Conservation (phyloP, 2,888 invertebrate species). For the Criorhina ranunculi region DNA sequence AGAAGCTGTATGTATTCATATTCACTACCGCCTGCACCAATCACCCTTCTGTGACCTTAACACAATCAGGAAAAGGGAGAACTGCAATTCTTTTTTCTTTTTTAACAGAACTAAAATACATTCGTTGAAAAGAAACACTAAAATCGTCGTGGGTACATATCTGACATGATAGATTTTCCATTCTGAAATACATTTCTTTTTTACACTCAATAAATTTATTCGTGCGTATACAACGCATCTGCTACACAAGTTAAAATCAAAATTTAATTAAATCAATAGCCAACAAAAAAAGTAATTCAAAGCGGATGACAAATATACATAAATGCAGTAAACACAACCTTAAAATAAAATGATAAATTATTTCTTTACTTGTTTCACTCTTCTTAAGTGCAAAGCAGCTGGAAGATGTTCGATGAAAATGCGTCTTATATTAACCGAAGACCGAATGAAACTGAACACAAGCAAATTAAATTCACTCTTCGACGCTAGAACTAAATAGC, state of each 20-base stretch:
- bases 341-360: slow-evolving; percentile 36
- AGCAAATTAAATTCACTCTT: slow-evolving; percentile 35
- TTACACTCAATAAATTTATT: slow-evolving; percentile 12
- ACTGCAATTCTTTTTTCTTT: slow-evolving; percentile 26
- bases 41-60: slow-evolving; percentile 47
- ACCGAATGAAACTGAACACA: slow-evolving; percentile 83
- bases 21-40: slow-evolving; percentile 1
- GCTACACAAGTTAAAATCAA: neutral
- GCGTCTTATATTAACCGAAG: slow-evolving; percentile 82
- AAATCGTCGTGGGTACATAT: neutral
- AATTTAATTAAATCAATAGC: neutral
- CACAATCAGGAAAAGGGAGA: slow-evolving; percentile 16
- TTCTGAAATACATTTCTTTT: neutral
- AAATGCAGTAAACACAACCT: slow-evolving; percentile 29
- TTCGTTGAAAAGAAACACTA: slow-evolving; percentile 6
- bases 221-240: slow-evolving; percentile 9
- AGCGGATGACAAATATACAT: slow-evolving; percentile 8
- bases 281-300: neutral
- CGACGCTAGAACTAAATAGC: slow-evolving; percentile 37
- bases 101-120: neutral
- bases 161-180: slow-evolving; percentile 8
- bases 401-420: slow-evolving; percentile 38
- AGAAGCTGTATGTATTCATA: slow-evolving; percentile 37
- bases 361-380: slow-evolving; percentile 71
- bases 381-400: slow-evolving; percentile 49